phyloP scores from a whole-genome alignment of 2,113 vertebrate genomes.

The Psittacus erithacus region DNA sequence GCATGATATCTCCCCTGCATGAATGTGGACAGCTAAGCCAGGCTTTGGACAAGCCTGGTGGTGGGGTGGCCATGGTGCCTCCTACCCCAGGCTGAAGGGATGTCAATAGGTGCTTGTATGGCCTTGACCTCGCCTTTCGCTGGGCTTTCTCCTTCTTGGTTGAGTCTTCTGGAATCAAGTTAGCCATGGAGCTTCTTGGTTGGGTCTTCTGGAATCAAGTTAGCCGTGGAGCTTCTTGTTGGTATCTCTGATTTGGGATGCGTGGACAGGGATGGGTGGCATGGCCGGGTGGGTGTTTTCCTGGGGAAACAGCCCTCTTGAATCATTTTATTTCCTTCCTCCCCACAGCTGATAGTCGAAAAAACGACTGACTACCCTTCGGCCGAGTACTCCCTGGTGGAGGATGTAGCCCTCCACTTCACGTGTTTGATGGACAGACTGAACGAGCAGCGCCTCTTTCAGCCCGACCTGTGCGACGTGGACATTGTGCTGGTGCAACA shows the following conservation, averaged over 20 bases:
- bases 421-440: conserved; percentile 96
- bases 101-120: accelerated
- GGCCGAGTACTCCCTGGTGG: conserved; percentile 92
- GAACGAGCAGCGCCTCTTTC: conserved; percentile 94
- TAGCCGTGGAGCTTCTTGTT: not conserved
- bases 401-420: conserved; percentile 94
- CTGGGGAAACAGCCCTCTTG: not conserved
- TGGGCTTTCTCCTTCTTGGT: not conserved
- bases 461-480: conserved; percentile 93
- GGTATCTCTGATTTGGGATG: not conserved
- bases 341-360: conserved; percentile 91
- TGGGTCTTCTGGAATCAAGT: not conserved
- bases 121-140: not conserved
- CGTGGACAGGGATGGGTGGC: accelerated
- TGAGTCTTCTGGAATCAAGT: not conserved
- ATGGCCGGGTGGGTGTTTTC: accelerated
- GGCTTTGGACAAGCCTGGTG: not conserved
- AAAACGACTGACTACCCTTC: conserved; percentile 92
- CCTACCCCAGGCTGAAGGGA: not conserved
- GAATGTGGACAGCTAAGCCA: not conserved
- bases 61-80: not conserved
- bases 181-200: not conserved
- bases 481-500: conserved; percentile 95
- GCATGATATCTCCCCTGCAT: accelerated
- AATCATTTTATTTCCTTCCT: not conserved